Evolutionary conservation across 1,140 invertebrate genomes (phyloP).

Genomic region (Brachystomella parvula): DNA sequence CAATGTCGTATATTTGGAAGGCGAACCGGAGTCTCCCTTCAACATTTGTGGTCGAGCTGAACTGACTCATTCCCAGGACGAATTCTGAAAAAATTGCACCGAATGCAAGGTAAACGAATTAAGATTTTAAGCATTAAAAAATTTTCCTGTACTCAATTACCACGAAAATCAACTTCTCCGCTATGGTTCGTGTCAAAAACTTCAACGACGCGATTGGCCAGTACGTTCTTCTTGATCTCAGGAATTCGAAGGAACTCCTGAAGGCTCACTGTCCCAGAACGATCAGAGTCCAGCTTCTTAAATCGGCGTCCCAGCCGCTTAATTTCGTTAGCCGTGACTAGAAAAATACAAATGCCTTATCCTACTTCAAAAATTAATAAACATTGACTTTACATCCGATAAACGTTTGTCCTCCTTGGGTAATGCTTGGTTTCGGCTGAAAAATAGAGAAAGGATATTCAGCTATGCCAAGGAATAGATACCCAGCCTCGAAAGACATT

Average conservation of each 20-base stretch:
- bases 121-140: constrained; percentile 12
- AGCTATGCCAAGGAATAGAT: no score
- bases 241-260: constrained; percentile 98
- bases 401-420: not conserved
- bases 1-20: constrained; percentile 98
- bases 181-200: constrained; percentile 98
- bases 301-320: constrained; percentile 92
- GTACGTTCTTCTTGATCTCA: constrained; percentile 92
- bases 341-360: constrained; percentile 39
- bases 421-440: no score
- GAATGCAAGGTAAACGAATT: not conserved
- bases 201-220: constrained; percentile 95
- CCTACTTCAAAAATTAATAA: not conserved
- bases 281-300: constrained; percentile 91
- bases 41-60: constrained; percentile 97
- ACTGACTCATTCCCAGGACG: constrained; percentile 96
- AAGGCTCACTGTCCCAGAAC: constrained; percentile 90
- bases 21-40: constrained; percentile 94
- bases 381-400: not conserved
- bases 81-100: constrained; percentile 65
- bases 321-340: constrained; percentile 96
- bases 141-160: no score
- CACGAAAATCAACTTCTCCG: constrained; percentile 89
- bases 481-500: no score
- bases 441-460: no score